Evolutionary conservation across 2,888 invertebrate genomes (phyloP).

Genomic region (Lithophane semibrunnea): DNA sequence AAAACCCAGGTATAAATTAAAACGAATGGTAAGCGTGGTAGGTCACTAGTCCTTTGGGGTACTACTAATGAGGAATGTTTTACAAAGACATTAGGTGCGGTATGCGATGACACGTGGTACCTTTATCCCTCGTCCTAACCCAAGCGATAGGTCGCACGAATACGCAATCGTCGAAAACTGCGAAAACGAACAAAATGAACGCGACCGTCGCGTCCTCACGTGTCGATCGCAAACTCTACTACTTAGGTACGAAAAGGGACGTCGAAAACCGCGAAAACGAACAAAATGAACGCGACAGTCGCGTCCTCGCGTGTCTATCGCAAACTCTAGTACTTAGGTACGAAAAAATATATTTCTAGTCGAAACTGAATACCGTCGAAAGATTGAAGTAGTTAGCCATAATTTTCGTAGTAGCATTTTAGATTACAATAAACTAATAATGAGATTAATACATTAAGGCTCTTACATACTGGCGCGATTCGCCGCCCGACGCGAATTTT

Average conservation of each 20-base stretch:
- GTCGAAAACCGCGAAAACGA: neutral
- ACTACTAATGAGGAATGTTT: neutral
- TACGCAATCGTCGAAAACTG: neutral
- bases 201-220: neutral
- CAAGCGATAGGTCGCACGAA: neutral
- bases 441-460: neutral
- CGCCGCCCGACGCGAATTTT: too few relatives aligned
- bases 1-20: constrained; percentile 11
- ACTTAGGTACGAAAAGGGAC: too few relatives aligned
- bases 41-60: neutral
- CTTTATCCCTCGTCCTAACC: neutral
- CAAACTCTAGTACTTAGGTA: neutral
- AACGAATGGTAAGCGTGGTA: too few relatives aligned
- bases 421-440: neutral
- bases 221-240: neutral
- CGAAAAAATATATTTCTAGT: neutral
- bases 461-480: too few relatives aligned
- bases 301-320: neutral
- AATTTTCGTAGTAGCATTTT: neutral
- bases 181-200: neutral
- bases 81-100: too few relatives aligned
- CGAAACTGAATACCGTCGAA: neutral
- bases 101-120: neutral
- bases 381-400: neutral
- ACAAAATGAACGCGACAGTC: neutral